Base-by-base conservation (phyloP, 2,888 invertebrate species). In the Habrosyne pyritoides region DNA sequence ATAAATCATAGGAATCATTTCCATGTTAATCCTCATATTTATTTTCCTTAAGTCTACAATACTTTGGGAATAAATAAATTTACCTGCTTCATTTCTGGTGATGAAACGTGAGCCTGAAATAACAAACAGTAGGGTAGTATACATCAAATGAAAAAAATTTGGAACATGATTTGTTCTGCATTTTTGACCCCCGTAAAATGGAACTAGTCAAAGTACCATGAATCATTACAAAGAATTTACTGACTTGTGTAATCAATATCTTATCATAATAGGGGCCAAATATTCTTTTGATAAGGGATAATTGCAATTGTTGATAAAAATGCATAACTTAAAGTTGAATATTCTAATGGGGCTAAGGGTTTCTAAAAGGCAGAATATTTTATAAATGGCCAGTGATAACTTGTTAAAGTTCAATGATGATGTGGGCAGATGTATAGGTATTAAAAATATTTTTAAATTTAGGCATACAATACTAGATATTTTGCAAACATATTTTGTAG, bases 31-130 rank as follows among this genome's bases (percentile, higher is more conserved):
- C 21, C 51, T 26, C 36, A n/a, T 52, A 28, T 10, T 53, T 26
- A 24, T 47, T 53, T 52, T 42, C 42, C 46, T 26, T 24, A 50
- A 54, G 55, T 33, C 33, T 33, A 33, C 4, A 33, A 1, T n/a
- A 5, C n/a, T 33, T 5, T 33, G 12, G 5, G n/a, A 8, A 33
- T 33, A n/a, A 33, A n/a, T 30, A 54, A 53, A 64, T 66, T 86
- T 91, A 93, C 93, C 93, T 93, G 93, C 88, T 93, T 93, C 93
- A 93, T 93, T 85, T 93, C 93, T 80, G 92, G 89, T 73, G 91
- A 80, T 66, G 91, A 76, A 77, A 87, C 79, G 88, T 93, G 93
- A 82, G 87, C 93, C 93, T 93, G 92, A 63, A 93, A 92, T 28
- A 28, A 65, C 55, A 68, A 56, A 66, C n/a, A n/a, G n/a, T n/a